A percentile compares a stretch with the other conserved stretches of the same genome.
Conservation (phyloP, 35 echinoderm and acorn worm genomes). For the Lytechinus variegatus region DNA sequence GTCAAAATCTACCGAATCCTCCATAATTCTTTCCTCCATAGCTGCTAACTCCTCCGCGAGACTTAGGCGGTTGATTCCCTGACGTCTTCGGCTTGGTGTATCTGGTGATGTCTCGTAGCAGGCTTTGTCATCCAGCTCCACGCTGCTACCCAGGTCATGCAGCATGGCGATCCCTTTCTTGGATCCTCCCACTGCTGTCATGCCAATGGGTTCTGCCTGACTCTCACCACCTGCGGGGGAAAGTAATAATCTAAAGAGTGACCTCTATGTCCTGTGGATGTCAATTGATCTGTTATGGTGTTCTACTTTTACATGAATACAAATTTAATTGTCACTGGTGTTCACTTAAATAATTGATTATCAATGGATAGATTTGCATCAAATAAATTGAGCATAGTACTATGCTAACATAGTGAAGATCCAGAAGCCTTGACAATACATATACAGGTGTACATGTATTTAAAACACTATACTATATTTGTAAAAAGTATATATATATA, state of each 20-base stretch:
- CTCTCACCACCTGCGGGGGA: conserved; percentile 31
- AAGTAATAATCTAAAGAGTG: neutral
- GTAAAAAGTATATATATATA: no score
- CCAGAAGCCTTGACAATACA: no score
- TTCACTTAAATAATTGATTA: no score
- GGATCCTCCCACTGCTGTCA: conserved; percentile 28
- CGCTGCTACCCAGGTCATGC: conserved; percentile 88
- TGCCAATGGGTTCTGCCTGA: neutral
- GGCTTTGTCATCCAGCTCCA: conserved; percentile 82
- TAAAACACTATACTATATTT: no score
- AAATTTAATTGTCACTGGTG: no score
- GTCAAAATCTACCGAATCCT: conserved; percentile 56
- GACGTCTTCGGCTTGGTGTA: conserved; percentile 55
- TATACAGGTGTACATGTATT: no score
- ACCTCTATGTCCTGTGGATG: neutral
- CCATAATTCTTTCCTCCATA: conserved; percentile 77
- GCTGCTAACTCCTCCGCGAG: conserved; percentile 90
- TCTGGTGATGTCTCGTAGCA: conserved; percentile 73
- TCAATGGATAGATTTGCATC: no score
- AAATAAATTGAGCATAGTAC: no score
- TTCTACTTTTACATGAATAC: neutral
- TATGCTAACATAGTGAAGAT: no score
- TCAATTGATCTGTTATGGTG: neutral
- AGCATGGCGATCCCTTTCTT: conserved; percentile 67
- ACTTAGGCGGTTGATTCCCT: conserved; percentile 80